These are phyloP conservation scores for Pseudomugil gertrudae DNA, from an alignment of 2,797 vertebrate species.

Conservation along the genomic window DNA sequence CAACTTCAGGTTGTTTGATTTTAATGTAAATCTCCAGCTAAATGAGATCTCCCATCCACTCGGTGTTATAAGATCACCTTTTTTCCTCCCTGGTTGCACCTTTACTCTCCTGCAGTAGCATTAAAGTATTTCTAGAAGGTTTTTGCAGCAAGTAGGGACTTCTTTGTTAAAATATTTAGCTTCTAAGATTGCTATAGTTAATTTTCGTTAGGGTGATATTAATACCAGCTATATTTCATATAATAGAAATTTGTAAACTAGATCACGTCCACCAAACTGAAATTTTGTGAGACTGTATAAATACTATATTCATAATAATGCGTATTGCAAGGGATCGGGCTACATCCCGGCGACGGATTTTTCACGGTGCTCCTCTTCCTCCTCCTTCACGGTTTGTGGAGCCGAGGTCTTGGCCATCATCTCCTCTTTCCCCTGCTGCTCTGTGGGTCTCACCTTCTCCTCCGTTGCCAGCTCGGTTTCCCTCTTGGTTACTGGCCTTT, in stretches of 20 bases:
- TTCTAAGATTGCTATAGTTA: conserved; percentile 63
- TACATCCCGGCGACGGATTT: conserved; percentile 91
- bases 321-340: conserved; percentile 40
- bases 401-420: conserved; percentile 87
- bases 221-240: conserved; percentile 79
- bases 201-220: conserved; percentile 73
- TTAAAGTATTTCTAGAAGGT: conserved; percentile 58
- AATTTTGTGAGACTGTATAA: conserved; percentile 77
- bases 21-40: conserved; percentile 23
- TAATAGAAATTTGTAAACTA: conserved; percentile 83
- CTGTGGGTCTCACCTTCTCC: conserved; percentile 78
- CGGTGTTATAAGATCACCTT: conserved; percentile 18
- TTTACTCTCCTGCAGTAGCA: conserved; percentile 45
- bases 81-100: conserved; percentile 29
- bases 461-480: conserved; percentile 72
- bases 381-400: conserved; percentile 86
- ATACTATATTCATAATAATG: conserved; percentile 73
- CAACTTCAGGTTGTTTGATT: conserved; percentile 48
- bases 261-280: conserved; percentile 83
- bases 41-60: conserved; percentile 40
- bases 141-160: conserved; percentile 79
- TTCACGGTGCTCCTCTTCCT: conserved; percentile 83
- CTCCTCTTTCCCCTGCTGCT: conserved; percentile 87
- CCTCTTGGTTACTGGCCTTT: conserved; percentile 82
- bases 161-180: conserved; percentile 20